phyloP scores from a whole-genome alignment of 2,797 vertebrate genomes.

The Syncerus caffer region DNA sequence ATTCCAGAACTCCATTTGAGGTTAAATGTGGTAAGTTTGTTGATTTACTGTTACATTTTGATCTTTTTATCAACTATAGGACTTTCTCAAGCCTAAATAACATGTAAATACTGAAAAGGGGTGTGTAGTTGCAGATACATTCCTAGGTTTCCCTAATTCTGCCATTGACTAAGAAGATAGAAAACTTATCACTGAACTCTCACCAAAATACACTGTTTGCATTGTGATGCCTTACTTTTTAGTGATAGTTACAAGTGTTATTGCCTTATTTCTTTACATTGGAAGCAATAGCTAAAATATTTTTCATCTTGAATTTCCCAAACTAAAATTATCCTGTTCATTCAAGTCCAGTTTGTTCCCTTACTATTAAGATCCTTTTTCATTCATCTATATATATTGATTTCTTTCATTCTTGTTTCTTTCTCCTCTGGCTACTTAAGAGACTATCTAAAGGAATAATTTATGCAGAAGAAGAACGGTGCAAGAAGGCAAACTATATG shows the following conservation, averaged over 20 bases:
- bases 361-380: neutral
- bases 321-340: conserved; percentile 3
- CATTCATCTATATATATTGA: conserved; percentile 25
- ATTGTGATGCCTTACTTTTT: conserved; percentile 65
- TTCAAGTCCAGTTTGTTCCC: neutral
- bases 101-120: neutral
- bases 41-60: conserved; percentile 28
- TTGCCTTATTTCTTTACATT: conserved; percentile 73
- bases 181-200: conserved; percentile 67
- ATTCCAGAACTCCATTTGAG: conserved; percentile 73
- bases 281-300: conserved; percentile 69
- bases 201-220: conserved; percentile 69
- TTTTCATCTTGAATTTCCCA: conserved; percentile 30
- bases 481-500: conserved; percentile 10
- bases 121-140: neutral
- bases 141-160: neutral
- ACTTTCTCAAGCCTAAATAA: neutral
- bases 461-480: neutral
- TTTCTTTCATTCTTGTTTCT: conserved; percentile 46
- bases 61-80: neutral
- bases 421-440: conserved; percentile 33
- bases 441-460: conserved; percentile 13
- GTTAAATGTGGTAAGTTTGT: neutral
- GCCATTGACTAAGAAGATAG: neutral
- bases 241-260: conserved; percentile 57